phyloP scores from a whole-genome alignment of 2,113 vertebrate species.

The Aepyceros melampus region DNA sequence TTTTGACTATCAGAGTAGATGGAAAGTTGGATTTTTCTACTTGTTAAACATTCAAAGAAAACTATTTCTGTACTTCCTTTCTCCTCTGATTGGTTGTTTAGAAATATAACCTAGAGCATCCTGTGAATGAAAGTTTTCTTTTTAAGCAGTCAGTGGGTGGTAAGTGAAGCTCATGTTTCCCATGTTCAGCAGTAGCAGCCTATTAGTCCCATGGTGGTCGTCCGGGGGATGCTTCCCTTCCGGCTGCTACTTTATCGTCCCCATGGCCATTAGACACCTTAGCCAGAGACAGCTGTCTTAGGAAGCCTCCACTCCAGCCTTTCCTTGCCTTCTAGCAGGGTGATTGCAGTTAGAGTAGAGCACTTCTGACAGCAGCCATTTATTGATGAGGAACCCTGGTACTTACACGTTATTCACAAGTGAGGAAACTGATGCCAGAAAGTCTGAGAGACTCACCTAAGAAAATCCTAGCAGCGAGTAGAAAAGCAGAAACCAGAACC shows the following conservation, averaged over 20 bases:
- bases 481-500: background rate
- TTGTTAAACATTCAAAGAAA: conserved; percentile 12
- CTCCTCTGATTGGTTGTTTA: background rate
- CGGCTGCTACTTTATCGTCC: background rate
- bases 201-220: background rate
- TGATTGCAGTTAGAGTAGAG: background rate
- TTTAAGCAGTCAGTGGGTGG: background rate
- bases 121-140: background rate
- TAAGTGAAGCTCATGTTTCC: background rate
- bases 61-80: conserved; percentile 24
- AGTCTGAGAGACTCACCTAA: background rate
- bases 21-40: conserved; percentile 15
- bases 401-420: background rate
- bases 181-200: background rate
- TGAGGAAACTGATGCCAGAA: background rate
- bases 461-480: background rate
- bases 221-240: background rate
- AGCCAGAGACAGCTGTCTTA: background rate
- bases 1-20: conserved; percentile 18
- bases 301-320: background rate
- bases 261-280: background rate
- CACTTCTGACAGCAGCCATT: background rate
- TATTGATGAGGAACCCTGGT: background rate
- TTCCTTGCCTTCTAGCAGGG: conserved; percentile 3
- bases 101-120: background rate